A percentile compares a stretch with the other conserved stretches of the same genome.
Conservation (phyloP, 2,113 vertebrate genomes). For the Salminus brasiliensis region DNA sequence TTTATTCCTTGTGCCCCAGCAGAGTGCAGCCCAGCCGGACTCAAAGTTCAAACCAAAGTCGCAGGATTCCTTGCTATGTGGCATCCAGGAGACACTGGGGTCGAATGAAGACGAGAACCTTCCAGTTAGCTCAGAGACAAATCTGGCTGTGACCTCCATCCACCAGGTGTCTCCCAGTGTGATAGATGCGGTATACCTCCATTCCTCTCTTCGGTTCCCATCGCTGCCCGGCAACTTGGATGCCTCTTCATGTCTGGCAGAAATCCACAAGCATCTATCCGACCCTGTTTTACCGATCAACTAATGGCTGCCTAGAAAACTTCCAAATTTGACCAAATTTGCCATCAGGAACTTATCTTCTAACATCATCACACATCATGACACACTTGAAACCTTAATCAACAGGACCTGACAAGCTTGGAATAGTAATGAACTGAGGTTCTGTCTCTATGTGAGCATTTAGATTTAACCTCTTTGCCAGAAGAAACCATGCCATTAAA, state of each 20-base stretch:
- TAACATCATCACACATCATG: not conserved
- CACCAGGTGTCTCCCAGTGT: conserved; percentile 57
- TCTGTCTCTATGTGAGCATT: not conserved
- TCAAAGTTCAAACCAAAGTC: conserved; percentile 70
- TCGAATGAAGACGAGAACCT: conserved; percentile 63
- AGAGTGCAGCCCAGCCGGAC: conserved; percentile 69
- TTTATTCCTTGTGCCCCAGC: conserved; percentile 1
- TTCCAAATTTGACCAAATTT: not conserved
- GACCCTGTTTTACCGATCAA: conserved; percentile 82
- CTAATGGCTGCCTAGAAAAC: conserved; percentile 63
- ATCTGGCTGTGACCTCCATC: conserved; percentile 60
- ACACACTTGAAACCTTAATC: not conserved
- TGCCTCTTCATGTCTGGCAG: conserved; percentile 68
- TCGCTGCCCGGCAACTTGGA: conserved; percentile 88
- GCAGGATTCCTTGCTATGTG: conserved; percentile 76
- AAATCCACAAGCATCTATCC: conserved; percentile 87
- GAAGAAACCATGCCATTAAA: too few relatives aligned
- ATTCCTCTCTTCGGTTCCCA: conserved; percentile 75
- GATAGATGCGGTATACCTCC: conserved; percentile 64
- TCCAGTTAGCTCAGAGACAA: conserved; percentile 63
- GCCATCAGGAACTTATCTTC: not conserved
- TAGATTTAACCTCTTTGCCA: not conserved
- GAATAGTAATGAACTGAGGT: not conserved
- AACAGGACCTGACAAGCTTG: not conserved
- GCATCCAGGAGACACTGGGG: conserved; percentile 65